Percentiles rank a stretch among this genome's conserved stretches.
These are phyloP conservation scores for Ibidorhyncha struthersii DNA, from an alignment of 2,113 vertebrate species.

Conservation along the genomic window DNA sequence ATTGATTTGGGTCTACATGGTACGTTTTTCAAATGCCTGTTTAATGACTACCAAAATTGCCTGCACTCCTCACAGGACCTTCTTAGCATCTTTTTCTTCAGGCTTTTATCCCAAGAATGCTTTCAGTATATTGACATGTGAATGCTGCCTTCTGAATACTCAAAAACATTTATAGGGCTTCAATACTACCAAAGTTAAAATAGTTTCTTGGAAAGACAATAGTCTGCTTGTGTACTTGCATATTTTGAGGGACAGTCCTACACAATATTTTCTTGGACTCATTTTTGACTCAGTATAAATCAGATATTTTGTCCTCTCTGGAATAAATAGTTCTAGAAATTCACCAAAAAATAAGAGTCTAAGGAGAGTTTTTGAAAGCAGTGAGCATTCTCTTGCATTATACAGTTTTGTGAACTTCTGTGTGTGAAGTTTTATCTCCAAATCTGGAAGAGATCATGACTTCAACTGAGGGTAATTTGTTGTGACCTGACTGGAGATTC, in stretches of 20 bases:
- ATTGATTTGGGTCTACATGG: neutral
- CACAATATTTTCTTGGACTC: neutral
- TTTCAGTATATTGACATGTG: neutral
- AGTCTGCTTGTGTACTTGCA: neutral
- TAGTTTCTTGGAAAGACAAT: neutral
- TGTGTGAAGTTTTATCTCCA: neutral
- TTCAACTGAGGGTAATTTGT: neutral
- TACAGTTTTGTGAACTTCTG: neutral
- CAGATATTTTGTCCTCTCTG: neutral
- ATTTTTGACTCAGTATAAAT: neutral
- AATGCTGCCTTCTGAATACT: neutral
- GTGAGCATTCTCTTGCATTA: neutral
- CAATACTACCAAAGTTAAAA: neutral
- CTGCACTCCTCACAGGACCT: neutral
- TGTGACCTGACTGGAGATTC: neutral
- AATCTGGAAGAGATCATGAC: neutral
- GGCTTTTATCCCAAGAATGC: neutral
- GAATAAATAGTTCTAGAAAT: neutral
- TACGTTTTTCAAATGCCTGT: neutral
- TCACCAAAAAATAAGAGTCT: neutral
- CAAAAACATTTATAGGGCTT: neutral
- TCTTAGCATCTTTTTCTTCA: neutral
- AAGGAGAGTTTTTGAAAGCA: neutral
- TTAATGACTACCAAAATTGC: neutral
- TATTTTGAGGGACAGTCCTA: neutral